Conservation (phyloP, 2,888 invertebrate genomes). For the Rhaphigaster nebulosa region DNA sequence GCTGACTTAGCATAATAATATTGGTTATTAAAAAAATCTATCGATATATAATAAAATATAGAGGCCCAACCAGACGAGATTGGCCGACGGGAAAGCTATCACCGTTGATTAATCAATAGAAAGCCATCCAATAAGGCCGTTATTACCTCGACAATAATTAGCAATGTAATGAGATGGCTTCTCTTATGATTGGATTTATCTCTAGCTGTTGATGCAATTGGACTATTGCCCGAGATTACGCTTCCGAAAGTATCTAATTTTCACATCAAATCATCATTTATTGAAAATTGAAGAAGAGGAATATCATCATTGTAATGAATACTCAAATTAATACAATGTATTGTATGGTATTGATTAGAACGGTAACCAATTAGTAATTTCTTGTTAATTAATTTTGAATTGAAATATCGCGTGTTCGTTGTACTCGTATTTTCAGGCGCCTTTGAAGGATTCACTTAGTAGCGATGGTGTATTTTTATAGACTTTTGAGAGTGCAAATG, state of each 20-base stretch:
- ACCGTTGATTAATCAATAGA: conserved; percentile 18
- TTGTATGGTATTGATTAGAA: not conserved
- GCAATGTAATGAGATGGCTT: not conserved
- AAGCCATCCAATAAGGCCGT: not conserved
- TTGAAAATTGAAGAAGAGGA: not conserved
- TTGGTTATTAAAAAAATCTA: too few relatives aligned
- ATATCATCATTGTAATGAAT: not conserved
- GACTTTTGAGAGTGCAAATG: too few relatives aligned
- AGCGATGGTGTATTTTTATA: too few relatives aligned
- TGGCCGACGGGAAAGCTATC: not conserved
- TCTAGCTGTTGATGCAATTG: not conserved
- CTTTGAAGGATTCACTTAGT: too few relatives aligned
- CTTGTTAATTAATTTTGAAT: not conserved
- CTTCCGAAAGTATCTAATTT: not conserved
- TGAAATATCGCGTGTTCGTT: not conserved
- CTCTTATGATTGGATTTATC: conserved; percentile 4
- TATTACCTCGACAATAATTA: not conserved
- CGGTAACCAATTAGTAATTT: not conserved
- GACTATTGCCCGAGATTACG: not conserved
- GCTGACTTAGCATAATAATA: too few relatives aligned
- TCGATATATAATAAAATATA: not conserved
- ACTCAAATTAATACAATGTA: not conserved
- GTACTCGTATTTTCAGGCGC: not conserved
- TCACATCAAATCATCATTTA: not conserved
- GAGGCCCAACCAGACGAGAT: not conserved